Evolutionary conservation across 2,888 invertebrate species (phyloP).

Genomic region (Erebia aethiops): DNA sequence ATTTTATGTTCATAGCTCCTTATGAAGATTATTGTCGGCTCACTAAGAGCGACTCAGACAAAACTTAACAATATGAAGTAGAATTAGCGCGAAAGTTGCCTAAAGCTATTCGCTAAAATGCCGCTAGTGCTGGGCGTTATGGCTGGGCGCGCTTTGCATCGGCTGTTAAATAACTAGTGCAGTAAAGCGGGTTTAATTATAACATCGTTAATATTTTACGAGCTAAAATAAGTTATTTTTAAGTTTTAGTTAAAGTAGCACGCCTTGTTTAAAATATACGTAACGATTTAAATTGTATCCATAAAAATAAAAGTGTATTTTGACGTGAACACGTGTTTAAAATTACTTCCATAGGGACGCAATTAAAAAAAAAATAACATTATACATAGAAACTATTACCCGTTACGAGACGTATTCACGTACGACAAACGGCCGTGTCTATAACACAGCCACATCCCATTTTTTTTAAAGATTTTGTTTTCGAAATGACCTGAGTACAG

Average conservation of each 20-base stretch:
- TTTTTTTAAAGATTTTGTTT: too few species aligned
- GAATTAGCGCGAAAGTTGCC: slow-evolving; percentile 47
- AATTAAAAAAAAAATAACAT: too few species aligned
- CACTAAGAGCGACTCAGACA: neutral
- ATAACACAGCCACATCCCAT: too few species aligned
- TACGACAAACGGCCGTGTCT: too few species aligned
- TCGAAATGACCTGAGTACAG: too few species aligned
- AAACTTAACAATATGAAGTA: slow-evolving; percentile 35
- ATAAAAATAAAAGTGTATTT: too few species aligned
- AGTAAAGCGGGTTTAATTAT: slow-evolving; percentile 7
- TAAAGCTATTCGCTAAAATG: slow-evolving; percentile 39
- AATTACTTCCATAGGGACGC: too few species aligned
- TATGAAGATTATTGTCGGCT: neutral
- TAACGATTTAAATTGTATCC: too few species aligned
- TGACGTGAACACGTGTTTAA: too few species aligned
- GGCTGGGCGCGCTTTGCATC: neutral
- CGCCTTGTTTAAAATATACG: neutral
- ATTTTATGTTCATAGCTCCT: neutral
- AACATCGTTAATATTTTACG: slow-evolving; percentile 1
- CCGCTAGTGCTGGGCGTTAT: slow-evolving; percentile 11
- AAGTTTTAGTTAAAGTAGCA: neutral
- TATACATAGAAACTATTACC: too few species aligned
- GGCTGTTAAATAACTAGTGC: slow-evolving; percentile 4
- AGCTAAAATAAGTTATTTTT: neutral
- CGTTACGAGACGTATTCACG: too few species aligned